phyloP scores from a whole-genome alignment of 1,140 invertebrate genomes.

The Pemphigus obesinymphae region DNA sequence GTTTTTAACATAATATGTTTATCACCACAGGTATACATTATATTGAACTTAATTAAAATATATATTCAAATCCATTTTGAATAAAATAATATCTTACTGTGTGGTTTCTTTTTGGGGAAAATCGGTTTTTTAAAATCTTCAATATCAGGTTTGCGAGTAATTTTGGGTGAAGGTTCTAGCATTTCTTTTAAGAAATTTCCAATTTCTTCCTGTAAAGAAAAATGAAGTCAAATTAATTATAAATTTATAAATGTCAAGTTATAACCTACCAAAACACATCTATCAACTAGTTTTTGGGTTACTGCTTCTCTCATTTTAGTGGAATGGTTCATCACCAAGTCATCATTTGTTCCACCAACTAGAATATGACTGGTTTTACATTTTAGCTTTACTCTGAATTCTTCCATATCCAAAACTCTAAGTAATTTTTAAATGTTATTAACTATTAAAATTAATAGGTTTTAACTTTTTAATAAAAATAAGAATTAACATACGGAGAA shows the following conservation, averaged over 20 bases:
- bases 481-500: conserved; percentile 25
- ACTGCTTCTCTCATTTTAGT: conserved; percentile 31
- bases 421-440: background rate
- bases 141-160: conserved; percentile 10
- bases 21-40: too few relatives aligned
- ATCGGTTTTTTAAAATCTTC: conserved; percentile 33
- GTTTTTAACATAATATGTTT: too few relatives aligned
- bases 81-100: conserved; percentile 3
- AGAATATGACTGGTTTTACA: conserved; percentile 29
- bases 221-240: background rate
- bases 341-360: conserved; percentile 31
- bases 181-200: conserved; percentile 36
- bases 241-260: background rate
- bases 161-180: conserved; percentile 20
- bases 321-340: conserved; percentile 23
- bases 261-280: conserved; percentile 27
- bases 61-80: background rate
- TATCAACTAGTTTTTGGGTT: conserved; percentile 31
- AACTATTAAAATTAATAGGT: background rate
- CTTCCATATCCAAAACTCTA: conserved; percentile 32
- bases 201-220: conserved; percentile 15
- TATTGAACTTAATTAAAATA: background rate
- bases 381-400: conserved; percentile 30
- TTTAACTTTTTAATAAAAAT: conserved; percentile 1
- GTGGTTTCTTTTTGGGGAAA: conserved; percentile 12